Percentiles rank a stretch among this genome's conserved stretches.
These are phyloP conservation scores for Oryzias celebensis DNA, from an alignment of 2,113 vertebrate species.

Conservation along the genomic window DNA sequence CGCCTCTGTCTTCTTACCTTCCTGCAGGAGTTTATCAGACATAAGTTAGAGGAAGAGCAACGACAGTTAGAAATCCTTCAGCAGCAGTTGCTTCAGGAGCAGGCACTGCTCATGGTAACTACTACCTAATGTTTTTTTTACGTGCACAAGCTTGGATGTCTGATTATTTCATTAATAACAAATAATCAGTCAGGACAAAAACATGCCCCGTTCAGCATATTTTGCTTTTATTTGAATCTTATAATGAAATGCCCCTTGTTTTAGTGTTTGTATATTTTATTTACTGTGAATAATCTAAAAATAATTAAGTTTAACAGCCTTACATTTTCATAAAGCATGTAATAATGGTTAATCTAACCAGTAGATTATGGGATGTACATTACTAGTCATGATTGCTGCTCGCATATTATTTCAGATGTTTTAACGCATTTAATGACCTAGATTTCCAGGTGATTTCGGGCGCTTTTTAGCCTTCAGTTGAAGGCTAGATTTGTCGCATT, in stretches of 20 bases:
- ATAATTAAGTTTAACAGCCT: no score
- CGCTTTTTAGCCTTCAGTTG: constrained; percentile 7
- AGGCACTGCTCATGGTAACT: constrained; percentile 92
- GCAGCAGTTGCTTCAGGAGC: constrained; percentile 94
- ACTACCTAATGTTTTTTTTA: constrained; percentile 19
- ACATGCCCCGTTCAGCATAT: background rate
- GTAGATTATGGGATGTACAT: constrained; percentile 1
- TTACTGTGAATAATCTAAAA: no score
- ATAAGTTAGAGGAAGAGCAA: constrained; percentile 94
- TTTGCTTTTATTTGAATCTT: background rate
- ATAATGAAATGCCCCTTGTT: background rate
- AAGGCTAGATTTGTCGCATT: constrained; percentile 5
- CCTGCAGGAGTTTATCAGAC: constrained; percentile 90
- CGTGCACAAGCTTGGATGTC: constrained; percentile 9
- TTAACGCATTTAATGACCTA: constrained; percentile 29
- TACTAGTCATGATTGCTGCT: background rate
- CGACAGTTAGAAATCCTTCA: constrained; percentile 93
- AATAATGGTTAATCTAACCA: background rate
- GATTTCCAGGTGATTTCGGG: constrained; percentile 18
- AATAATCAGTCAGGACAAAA: constrained; percentile 7
- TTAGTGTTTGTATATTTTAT: no score
- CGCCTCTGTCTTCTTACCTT: constrained; percentile 44
- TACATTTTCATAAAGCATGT: no score
- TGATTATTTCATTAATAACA: background rate
- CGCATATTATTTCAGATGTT: constrained; percentile 4